Evolutionary conservation across 2,113 vertebrate species (phyloP).

Genomic region (Semicossyphus pulcher): DNA sequence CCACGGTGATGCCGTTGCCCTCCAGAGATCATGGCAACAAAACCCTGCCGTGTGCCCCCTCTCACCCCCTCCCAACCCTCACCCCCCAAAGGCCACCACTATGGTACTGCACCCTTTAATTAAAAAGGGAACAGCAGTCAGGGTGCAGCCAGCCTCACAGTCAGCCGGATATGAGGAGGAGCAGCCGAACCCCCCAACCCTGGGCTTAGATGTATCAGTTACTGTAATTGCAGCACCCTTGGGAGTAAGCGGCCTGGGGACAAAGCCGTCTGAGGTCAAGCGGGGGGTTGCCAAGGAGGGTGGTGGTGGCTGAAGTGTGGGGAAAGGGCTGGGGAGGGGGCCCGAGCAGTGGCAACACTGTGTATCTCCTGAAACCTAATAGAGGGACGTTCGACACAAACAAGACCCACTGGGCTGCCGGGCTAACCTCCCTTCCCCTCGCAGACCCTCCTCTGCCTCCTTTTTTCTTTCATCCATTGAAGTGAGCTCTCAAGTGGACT

Average conservation of each 20-base stretch:
- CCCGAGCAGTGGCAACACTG: conserved; percentile 43
- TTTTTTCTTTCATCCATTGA: conserved; percentile 68
- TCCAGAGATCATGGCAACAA: conserved; percentile 50
- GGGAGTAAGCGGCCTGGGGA: conserved; percentile 67
- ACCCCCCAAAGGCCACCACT: conserved; percentile 46
- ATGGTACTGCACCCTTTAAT: conserved; percentile 78
- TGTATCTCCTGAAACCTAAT: conserved; percentile 77
- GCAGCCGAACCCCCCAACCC: conserved; percentile 71
- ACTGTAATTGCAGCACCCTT: conserved; percentile 82
- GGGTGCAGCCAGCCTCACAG: conserved; percentile 77
- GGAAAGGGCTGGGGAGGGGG: conserved; percentile 48
- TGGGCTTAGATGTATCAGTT: conserved; percentile 82
- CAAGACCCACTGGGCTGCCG: conserved; percentile 59
- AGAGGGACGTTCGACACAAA: conserved; percentile 72
- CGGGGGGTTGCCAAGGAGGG: conserved; percentile 68
- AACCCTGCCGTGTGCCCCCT: conserved; percentile 39
- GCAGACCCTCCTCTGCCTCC: conserved; percentile 44
- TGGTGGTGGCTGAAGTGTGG: conserved; percentile 61
- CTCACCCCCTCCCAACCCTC: conserved; percentile 10
- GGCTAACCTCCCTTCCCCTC: conserved; percentile 59
- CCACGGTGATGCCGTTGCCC: conserved; percentile 36
- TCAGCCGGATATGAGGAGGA: conserved; percentile 80
- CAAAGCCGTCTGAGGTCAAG: conserved; percentile 80
- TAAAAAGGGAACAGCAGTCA: conserved; percentile 77
- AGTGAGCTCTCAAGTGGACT: conserved; percentile 72